Base-by-base conservation (phyloP, 1,140 invertebrate species). In the Drosophila truncata region DNA sequence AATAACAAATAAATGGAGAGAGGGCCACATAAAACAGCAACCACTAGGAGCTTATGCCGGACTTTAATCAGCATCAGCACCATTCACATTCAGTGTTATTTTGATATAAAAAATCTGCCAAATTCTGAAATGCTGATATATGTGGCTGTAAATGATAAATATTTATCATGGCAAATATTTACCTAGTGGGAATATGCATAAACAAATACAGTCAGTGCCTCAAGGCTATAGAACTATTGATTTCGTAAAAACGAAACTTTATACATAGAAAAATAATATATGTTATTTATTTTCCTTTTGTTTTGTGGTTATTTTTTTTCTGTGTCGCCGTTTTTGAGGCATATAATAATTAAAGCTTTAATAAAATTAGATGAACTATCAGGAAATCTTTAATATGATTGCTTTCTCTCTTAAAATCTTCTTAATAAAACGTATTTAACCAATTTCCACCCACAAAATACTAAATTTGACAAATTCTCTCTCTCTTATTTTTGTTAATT, bases 1-100 rank as follows among this genome's bases (percentile, higher is more conserved):
- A 60, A 37, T 27, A 54, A 18, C 39, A 67, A 54, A 54, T 60
- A 72, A 73, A 73, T 72, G 52, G 66, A 59, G 54, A 31, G 35
- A 27, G 37, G n/a, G 33, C 41, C 37, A 39, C 16, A 72, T 35
- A 49, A 35, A 49, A 55, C 23, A 39, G 14, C 35, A 37, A 18
- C 16, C 35, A 14, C 66, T 18, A 49, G 25, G 3, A 25, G 70
- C 42, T 73, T 60, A 60, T 13, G 35, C 27, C 4, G 27, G 55
- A 35, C 29, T 37, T 60, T n/a, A 52, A 33, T 23, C 46, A 58
- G 42, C 61, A 27, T 31, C 31, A 63, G 27, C 33, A 66, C 14
- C 31, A 33, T 31, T 4, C 8, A 25, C 20, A 13, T 13, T 31
- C 13, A 23, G 47, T 25, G 18, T 23, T n/a, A 39, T 25, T 65